Percentiles rank a stretch among this genome's conserved stretches.
Evolutionary conservation across 2,797 vertebrate genomes (phyloP).

Genomic region (Arremon brunneinucha): DNA sequence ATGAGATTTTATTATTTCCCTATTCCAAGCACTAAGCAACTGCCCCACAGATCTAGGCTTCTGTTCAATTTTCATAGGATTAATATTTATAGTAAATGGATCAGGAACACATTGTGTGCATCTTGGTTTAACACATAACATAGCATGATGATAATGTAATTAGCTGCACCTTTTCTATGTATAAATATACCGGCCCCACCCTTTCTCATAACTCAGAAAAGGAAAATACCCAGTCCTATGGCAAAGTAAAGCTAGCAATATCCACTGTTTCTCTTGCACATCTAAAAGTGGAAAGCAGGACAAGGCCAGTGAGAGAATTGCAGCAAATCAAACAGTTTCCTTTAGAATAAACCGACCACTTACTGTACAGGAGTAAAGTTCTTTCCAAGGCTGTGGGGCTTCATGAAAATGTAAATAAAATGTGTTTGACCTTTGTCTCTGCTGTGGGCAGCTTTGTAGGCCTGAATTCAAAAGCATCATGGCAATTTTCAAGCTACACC

Average conservation of each 20-base stretch:
- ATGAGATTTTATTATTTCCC: neutral
- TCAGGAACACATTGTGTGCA: neutral
- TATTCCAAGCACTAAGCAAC: neutral
- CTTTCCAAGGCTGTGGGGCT: neutral
- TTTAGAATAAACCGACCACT: neutral
- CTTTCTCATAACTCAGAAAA: neutral
- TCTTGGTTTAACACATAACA: neutral
- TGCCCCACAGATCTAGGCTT: neutral
- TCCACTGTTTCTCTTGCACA: neutral
- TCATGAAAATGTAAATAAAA: neutral
- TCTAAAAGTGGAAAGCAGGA: neutral
- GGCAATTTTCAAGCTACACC: neutral
- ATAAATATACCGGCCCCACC: neutral
- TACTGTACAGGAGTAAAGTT: neutral
- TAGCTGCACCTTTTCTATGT: neutral
- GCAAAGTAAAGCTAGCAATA: neutral
- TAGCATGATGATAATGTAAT: neutral
- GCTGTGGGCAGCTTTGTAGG: neutral
- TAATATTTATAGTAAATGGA: neutral
- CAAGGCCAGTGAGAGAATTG: neutral
- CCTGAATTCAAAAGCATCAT: neutral
- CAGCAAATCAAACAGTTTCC: neutral
- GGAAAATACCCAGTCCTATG: neutral
- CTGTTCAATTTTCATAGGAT: neutral
- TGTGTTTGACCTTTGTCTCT: neutral